These are phyloP conservation scores for Bacillus rossius DNA, from an alignment of 1,140 invertebrate species.

Conservation along the genomic window DNA sequence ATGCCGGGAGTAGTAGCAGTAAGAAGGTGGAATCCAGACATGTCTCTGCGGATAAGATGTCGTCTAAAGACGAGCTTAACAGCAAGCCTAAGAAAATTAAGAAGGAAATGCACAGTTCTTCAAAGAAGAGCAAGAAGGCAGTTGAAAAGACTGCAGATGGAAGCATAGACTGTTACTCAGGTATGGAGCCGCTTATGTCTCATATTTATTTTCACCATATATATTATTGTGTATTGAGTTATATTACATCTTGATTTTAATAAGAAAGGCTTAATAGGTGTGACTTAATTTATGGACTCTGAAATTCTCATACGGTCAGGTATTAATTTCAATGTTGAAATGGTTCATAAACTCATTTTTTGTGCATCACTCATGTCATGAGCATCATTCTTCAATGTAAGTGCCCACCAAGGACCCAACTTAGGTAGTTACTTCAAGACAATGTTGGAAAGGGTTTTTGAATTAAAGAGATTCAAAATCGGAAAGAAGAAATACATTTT, in stretches of 20 bases:
- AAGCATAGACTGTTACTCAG: slow-evolving; percentile 56
- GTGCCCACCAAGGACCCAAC: too few species aligned
- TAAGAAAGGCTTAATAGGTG: neutral
- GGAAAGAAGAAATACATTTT: too few species aligned
- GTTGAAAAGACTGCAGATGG: slow-evolving; percentile 35
- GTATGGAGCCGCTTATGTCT: slow-evolving; percentile 33
- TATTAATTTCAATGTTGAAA: too few species aligned
- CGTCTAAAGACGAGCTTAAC: neutral
- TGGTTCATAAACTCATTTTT: too few species aligned
- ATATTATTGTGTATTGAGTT: neutral
- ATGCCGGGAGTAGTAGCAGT: neutral
- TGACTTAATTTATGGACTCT: neutral
- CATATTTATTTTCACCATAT: neutral
- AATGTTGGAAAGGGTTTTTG: too few species aligned
- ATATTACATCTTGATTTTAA: neutral
- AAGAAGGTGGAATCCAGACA: too few species aligned
- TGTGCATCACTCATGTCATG: too few species aligned
- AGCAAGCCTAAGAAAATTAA: slow-evolving; percentile 9
- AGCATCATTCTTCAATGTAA: too few species aligned
- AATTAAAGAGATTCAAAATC: too few species aligned
- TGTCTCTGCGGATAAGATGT: too few species aligned
- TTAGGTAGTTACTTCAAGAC: too few species aligned
- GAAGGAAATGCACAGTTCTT: neutral
- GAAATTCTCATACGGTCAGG: neutral
- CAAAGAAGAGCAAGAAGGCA: slow-evolving; percentile 1